Evolutionary conservation across 2,888 invertebrate species (phyloP).

Genomic region (Idaea biselata): DNA sequence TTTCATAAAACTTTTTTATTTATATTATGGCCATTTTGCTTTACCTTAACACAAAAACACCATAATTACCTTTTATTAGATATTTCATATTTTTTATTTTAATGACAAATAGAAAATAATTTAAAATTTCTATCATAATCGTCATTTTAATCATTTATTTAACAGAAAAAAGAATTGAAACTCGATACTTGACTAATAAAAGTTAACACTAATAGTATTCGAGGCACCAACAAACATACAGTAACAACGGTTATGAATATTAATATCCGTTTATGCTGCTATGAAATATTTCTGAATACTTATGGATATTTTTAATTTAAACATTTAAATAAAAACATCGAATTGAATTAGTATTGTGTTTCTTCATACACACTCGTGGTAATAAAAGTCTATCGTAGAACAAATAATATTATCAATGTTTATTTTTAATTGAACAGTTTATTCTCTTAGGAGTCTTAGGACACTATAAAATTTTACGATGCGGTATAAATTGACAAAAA

Average conservation of each 20-base stretch:
- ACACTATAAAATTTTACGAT: constrained; percentile 30
- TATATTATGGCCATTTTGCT: background rate
- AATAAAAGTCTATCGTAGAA: constrained; percentile 33
- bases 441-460: constrained; percentile 23
- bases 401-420: constrained; percentile 27
- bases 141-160: constrained; percentile 11
- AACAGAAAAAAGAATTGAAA: constrained; percentile 24
- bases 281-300: constrained; percentile 24
- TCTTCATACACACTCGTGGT: constrained; percentile 26
- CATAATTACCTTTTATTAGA: background rate
- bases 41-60: background rate
- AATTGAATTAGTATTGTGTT: constrained; percentile 34
- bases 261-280: constrained; percentile 28
- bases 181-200: constrained; percentile 29
- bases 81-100: constrained; percentile 2
- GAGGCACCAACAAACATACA: constrained; percentile 23
- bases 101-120: constrained; percentile 7
- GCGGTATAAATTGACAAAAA: constrained; percentile 39
- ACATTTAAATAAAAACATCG: constrained; percentile 33
- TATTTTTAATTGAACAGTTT: constrained; percentile 32
- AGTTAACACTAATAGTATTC: constrained; percentile 27
- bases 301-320: constrained; percentile 30
- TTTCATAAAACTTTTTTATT: background rate
- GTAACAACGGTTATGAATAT: constrained; percentile 27
- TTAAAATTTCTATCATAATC: constrained; percentile 16